phyloP scores from a whole-genome alignment of 2,888 invertebrate genomes.

The Heteromurus nitidus region DNA sequence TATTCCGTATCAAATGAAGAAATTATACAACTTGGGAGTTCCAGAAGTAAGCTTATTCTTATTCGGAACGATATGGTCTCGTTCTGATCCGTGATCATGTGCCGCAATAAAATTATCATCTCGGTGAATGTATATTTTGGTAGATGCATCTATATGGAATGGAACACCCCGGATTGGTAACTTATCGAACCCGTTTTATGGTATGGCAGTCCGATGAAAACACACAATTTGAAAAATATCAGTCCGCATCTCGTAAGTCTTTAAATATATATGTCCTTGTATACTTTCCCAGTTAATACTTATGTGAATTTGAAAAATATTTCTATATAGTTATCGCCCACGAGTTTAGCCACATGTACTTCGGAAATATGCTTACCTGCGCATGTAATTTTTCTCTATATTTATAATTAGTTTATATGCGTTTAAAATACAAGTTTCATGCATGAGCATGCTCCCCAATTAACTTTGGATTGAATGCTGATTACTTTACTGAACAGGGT shows the following conservation, averaged over 20 bases:
- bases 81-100: neutral
- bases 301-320: neutral
- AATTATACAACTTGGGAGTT: constrained; percentile 30
- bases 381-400: neutral
- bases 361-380: constrained; percentile 40
- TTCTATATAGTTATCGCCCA: constrained; percentile 33
- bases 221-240: constrained; percentile 65
- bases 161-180: constrained; percentile 65
- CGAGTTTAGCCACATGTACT: constrained; percentile 33
- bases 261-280: neutral
- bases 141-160: constrained; percentile 41
- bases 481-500: constrained; percentile 16
- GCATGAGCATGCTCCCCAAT: no score
- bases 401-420: no score
- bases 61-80: no score
- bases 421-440: no score
- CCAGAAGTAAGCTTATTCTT: neutral
- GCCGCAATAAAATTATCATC: neutral
- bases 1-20: neutral
- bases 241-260: constrained; percentile 44
- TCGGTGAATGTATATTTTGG: neutral
- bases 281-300: neutral
- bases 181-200: constrained; percentile 57
- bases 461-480: no score
- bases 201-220: constrained; percentile 61